These are phyloP conservation scores for Malthinus flaveolus DNA, from an alignment of 2,888 invertebrate genomes.

Conservation along the genomic window DNA sequence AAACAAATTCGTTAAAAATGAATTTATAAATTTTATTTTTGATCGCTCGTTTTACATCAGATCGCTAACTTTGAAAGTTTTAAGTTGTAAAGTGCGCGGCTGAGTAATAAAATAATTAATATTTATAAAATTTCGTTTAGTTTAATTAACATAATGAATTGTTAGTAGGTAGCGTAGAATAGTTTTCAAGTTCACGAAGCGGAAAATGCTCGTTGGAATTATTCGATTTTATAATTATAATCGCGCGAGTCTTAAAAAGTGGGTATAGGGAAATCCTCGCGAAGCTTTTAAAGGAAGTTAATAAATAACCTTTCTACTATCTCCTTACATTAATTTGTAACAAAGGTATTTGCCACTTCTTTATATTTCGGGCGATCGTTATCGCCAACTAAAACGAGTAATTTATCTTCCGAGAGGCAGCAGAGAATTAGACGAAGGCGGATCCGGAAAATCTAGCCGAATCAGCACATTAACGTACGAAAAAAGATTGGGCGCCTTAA, in stretches of 20 bases:
- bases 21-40: too few relatives aligned
- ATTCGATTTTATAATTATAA: slow-evolving; percentile 8
- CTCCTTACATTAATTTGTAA: slow-evolving; percentile 49
- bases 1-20: too few relatives aligned
- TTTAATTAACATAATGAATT: too few relatives aligned
- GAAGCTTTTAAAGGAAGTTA: slow-evolving; percentile 27
- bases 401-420: slow-evolving; percentile 50
- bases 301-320: slow-evolving; percentile 37
- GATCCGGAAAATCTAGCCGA: slow-evolving; percentile 42
- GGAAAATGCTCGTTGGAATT: neutral
- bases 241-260: slow-evolving; percentile 12
- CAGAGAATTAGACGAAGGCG: slow-evolving; percentile 46
- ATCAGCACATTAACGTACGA: slow-evolving; percentile 48
- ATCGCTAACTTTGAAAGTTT: too few relatives aligned
- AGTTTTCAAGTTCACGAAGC: neutral
- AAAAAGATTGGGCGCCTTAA: slow-evolving; percentile 43
- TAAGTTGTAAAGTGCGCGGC: too few relatives aligned
- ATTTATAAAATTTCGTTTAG: too few relatives aligned
- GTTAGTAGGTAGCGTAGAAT: too few relatives aligned
- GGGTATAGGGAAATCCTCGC: slow-evolving; percentile 17
- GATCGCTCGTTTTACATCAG: too few relatives aligned
- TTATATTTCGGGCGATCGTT: slow-evolving; percentile 51
- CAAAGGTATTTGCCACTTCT: slow-evolving; percentile 49
- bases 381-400: slow-evolving; percentile 49
- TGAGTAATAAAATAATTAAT: too few relatives aligned